Percentiles rank a stretch among this genome's conserved stretches.
Evolutionary conservation across 1,140 invertebrate genomes (phyloP).

Genomic region (Ridgeia piscesae): DNA sequence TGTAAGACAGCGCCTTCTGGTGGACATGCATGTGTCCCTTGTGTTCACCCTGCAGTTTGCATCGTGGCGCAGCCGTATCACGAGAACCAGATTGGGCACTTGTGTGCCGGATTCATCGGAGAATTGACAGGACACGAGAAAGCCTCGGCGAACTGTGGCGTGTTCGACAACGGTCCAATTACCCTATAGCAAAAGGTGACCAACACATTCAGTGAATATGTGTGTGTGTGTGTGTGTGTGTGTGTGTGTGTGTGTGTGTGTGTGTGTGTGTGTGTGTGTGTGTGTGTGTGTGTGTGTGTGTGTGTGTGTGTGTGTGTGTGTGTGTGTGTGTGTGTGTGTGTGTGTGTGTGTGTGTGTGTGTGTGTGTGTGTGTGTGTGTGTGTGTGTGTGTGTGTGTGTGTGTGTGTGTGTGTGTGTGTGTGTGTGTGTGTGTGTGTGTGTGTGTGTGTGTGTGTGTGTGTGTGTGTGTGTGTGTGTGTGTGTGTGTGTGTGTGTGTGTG

Average conservation of each 20-base stretch:
- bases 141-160: constrained; percentile 76
- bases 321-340: no score
- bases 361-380: no score
- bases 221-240: neutral
- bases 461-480: no score
- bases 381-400: neutral
- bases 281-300: no score
- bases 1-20: neutral
- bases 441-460: no score
- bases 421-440: no score
- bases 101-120: constrained; percentile 78
- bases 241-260: no score
- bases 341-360: no score
- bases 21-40: neutral
- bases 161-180: constrained; percentile 63
- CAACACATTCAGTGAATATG: neutral
- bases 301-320: no score
- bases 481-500: no score
- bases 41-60: neutral
- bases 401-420: no score
- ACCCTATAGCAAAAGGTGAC: neutral
- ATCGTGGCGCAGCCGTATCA: constrained; percentile 49
- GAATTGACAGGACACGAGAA: constrained; percentile 76
- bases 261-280: no score
- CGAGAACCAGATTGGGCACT: constrained; percentile 92